Percentiles rank a stretch among this genome's conserved stretches.
These are phyloP conservation scores for Mugil cephalus DNA, from an alignment of 2,113 vertebrate species.

Conservation along the genomic window DNA sequence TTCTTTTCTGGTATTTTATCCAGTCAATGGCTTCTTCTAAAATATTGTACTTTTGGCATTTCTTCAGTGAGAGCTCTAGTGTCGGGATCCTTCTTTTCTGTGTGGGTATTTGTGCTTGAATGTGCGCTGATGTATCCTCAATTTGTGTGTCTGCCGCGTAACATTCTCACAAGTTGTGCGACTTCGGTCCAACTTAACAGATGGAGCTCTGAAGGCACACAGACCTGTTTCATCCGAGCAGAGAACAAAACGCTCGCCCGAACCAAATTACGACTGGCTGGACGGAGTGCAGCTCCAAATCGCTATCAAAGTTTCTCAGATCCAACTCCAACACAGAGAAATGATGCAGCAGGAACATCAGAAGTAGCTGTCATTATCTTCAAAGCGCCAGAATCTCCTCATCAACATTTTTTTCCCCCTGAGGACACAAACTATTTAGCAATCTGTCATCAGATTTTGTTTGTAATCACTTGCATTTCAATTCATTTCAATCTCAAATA, in stretches of 20 bases:
- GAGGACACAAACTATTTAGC: conserved; percentile 33
- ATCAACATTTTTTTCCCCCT: conserved; percentile 10
- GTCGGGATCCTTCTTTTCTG: conserved; percentile 5
- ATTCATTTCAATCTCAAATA: conserved; percentile 39
- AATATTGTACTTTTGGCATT: conserved; percentile 17
- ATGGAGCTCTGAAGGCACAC: conserved; percentile 58
- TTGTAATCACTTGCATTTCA: conserved; percentile 53
- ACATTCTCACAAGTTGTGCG: conserved; percentile 3
- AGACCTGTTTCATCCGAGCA: conserved; percentile 49
- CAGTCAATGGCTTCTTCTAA: background rate
- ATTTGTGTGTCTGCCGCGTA: background rate
- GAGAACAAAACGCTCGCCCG: conserved; percentile 40
- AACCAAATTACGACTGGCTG: conserved; percentile 32
- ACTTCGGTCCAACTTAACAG: conserved; percentile 63
- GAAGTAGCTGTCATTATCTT: conserved; percentile 48
- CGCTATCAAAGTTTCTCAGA: conserved; percentile 39
- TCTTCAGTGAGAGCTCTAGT: conserved; percentile 31
- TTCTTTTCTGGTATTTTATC: background rate
- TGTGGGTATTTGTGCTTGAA: conserved; percentile 10
- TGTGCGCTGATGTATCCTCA: conserved; percentile 10
- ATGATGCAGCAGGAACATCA: conserved; percentile 30
- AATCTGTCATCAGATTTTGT: conserved; percentile 37
- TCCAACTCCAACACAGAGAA: conserved; percentile 36
- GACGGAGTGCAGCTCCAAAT: conserved; percentile 27
- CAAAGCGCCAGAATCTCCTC: conserved; percentile 41